Percentiles rank a stretch among this genome's conserved stretches.
Evolutionary conservation across 2,113 vertebrate species (phyloP).

Genomic region (Todiramphus saurophagus): DNA sequence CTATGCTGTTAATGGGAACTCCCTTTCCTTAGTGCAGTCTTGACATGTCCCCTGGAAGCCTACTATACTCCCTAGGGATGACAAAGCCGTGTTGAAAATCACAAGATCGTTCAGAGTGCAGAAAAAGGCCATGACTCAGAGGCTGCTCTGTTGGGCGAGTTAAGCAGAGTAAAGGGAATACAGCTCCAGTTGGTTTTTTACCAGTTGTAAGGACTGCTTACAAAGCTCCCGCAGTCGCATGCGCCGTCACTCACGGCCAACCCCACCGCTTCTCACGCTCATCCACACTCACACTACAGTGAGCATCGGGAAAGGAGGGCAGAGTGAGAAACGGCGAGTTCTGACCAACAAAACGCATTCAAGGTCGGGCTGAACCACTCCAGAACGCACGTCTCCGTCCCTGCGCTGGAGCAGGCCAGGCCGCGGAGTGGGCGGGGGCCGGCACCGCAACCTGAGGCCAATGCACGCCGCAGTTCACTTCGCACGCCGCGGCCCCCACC

Average conservation of each 20-base stretch:
- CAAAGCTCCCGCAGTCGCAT: not conserved
- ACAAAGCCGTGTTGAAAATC: rapidly evolving
- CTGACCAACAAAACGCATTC: rapidly evolving
- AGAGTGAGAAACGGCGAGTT: rapidly evolving
- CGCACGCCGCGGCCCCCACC: too few species aligned
- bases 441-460: too few species aligned
- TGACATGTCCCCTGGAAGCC: not conserved
- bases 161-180: not conserved
- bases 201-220: rapidly evolving
- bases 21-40: not conserved
- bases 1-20: rapidly evolving
- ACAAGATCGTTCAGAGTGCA: rapidly evolving
- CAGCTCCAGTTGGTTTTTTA: rapidly evolving
- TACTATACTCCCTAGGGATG: rapidly evolving
- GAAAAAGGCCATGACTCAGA: rapidly evolving
- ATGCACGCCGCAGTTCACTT: too few species aligned
- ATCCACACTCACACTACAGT: rapidly evolving
- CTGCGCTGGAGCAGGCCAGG: rapidly evolving
- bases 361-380: rapidly evolving
- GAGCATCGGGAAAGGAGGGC: too few species aligned
- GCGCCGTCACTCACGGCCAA: not conserved
- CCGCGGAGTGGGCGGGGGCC: rapidly evolving
- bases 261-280: not conserved
- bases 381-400: rapidly evolving
- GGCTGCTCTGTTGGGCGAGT: too few species aligned